Evolutionary conservation across 2,888 invertebrate species (phyloP).

Genomic region (Neoitamus cyanurus): DNA sequence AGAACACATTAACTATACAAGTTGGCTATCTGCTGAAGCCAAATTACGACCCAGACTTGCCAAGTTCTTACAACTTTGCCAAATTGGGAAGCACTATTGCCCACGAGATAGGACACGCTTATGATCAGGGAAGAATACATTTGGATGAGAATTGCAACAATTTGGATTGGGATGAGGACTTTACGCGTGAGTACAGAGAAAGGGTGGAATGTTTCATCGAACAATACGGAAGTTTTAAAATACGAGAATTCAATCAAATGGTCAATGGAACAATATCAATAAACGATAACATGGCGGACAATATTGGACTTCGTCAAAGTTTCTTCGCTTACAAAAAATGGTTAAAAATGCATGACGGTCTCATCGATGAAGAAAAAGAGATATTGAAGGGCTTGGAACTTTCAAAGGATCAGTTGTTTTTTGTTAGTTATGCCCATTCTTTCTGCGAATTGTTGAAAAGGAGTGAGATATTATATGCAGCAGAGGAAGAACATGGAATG

Average conservation of each 20-base stretch:
- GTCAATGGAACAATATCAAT: neutral
- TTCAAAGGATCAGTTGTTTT: neutral
- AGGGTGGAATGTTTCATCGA: neutral
- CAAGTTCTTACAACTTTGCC: neutral
- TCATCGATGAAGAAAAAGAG: neutral
- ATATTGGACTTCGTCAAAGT: neutral
- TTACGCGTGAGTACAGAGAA: neutral
- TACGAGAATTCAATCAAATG: too few species aligned
- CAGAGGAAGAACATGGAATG: neutral
- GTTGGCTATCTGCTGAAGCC: constrained; percentile 1
- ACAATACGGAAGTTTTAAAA: too few species aligned
- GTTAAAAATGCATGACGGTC: neutral
- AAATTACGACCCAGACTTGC: neutral
- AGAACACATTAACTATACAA: neutral
- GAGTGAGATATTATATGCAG: neutral
- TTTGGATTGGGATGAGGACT: neutral
- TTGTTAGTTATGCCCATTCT: neutral
- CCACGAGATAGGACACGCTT: constrained; percentile 5
- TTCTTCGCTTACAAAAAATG: neutral
- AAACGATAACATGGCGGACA: neutral
- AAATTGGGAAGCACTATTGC: neutral
- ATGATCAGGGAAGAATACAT: too few species aligned
- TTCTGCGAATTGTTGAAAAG: neutral
- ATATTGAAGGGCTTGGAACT: neutral
- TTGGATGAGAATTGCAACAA: too few species aligned